A percentile compares a stretch with the other conserved stretches of the same genome.
Conservation (phyloP, 2,888 invertebrate genomes). For the Epinotia bilunana region DNA sequence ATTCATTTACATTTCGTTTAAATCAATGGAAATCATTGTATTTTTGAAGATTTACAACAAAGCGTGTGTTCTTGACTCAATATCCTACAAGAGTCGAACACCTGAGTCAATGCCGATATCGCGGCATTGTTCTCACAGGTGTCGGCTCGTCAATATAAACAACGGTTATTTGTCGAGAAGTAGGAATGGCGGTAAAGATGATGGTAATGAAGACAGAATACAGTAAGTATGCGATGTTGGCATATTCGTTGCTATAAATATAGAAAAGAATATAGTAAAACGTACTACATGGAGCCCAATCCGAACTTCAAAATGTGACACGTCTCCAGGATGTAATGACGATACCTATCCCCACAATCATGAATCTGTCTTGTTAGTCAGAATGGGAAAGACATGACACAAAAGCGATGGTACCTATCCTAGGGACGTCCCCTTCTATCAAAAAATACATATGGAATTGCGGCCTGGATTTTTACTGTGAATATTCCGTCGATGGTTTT, state of each 20-base stretch:
- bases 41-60: not conserved
- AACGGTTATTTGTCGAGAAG: slow-evolving; percentile 4
- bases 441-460: too few relatives aligned
- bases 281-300: not conserved
- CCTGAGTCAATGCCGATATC: slow-evolving; percentile 23
- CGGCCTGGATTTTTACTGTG: too few relatives aligned
- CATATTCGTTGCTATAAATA: not conserved
- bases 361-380: too few relatives aligned
- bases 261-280: not conserved
- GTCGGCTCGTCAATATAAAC: slow-evolving; percentile 22
- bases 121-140: slow-evolving; percentile 39
- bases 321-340: too few relatives aligned
- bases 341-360: too few relatives aligned
- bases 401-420: too few relatives aligned
- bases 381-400: too few relatives aligned
- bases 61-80: not conserved
- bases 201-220: not conserved
- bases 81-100: slow-evolving; percentile 13
- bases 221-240: not conserved
- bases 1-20: not conserved
- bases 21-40: not conserved
- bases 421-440: too few relatives aligned
- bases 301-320: not conserved
- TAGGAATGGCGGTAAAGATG: not conserved
- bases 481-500: too few relatives aligned